These are phyloP conservation scores for Drosophila yooni DNA, from an alignment of 2,888 invertebrate genomes.

Conservation along the genomic window DNA sequence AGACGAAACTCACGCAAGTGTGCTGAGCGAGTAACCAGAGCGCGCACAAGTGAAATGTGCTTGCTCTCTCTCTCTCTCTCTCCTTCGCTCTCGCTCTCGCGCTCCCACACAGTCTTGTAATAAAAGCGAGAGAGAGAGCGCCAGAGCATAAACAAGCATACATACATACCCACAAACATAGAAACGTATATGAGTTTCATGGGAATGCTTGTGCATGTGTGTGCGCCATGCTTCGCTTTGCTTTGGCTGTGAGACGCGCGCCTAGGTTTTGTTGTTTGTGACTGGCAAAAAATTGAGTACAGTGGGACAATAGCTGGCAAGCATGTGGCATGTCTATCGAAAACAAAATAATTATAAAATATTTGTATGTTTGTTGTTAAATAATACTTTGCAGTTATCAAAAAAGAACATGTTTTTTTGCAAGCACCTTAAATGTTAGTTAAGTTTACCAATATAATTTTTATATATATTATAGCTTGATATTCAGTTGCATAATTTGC, in stretches of 20 bases:
- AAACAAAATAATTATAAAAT: neutral
- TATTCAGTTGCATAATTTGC: neutral
- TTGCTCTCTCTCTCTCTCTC: conserved; percentile 36
- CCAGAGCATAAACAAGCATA: conserved; percentile 9
- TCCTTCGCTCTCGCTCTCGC: conserved; percentile 44
- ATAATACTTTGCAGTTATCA: neutral
- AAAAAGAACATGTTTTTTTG: neutral
- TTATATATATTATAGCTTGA: neutral
- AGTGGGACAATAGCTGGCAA: conserved; percentile 36
- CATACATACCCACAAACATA: conserved; percentile 4
- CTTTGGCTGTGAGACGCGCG: conserved; percentile 6
- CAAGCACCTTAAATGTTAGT: neutral
- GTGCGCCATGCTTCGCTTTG: conserved; percentile 18
- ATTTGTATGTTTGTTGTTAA: neutral
- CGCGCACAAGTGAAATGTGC: conserved; percentile 58
- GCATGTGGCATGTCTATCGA: conserved; percentile 7
- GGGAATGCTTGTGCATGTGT: conserved; percentile 13
- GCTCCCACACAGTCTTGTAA: conserved; percentile 59
- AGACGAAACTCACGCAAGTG: conserved; percentile 40
- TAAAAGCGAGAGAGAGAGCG: conserved; percentile 40
- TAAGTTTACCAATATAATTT: neutral
- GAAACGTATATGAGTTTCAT: neutral
- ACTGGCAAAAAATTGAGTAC: conserved; percentile 58
- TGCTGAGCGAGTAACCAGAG: conserved; percentile 40
- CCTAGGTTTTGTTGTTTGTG: conserved; percentile 49